Conservation (phyloP, 2,113 vertebrate genomes). For the Aegypius monachus region DNA sequence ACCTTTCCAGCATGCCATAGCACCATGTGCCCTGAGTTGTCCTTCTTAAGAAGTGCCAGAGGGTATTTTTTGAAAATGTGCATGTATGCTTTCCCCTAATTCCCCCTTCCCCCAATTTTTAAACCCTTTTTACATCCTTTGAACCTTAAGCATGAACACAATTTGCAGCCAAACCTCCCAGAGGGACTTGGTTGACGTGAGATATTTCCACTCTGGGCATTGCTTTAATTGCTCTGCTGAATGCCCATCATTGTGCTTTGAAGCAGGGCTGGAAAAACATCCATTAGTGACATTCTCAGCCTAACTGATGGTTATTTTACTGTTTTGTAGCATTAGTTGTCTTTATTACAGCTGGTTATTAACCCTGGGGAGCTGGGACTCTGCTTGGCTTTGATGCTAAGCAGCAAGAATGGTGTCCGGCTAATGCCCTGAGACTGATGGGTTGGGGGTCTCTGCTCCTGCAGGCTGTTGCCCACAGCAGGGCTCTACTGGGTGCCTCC, state of each 20-base stretch:
- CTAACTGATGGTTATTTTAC: background rate
- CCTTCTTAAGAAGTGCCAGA: background rate
- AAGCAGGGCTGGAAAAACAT: background rate
- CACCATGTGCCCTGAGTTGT: background rate
- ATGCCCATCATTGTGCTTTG: background rate
- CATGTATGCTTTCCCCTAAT: background rate
- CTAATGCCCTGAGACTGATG: background rate
- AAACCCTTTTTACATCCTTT: background rate
- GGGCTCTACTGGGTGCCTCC: background rate
- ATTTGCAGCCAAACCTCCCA: background rate
- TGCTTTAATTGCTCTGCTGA: slow-evolving; percentile 1
- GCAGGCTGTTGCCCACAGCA: rapidly evolving
- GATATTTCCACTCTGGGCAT: background rate
- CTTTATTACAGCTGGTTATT: background rate
- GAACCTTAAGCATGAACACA: background rate
- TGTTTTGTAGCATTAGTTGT: background rate
- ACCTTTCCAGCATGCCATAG: background rate
- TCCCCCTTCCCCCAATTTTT: background rate
- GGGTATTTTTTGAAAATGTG: too few relatives aligned
- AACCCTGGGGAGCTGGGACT: background rate
- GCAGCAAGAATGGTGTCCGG: background rate
- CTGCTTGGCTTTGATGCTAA: background rate
- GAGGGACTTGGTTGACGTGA: background rate
- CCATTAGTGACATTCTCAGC: background rate
- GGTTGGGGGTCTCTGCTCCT: background rate